Evolutionary conservation across 1,140 invertebrate species (phyloP), one percentile per base, ranked within the genome.

Genomic region (Drosophila jambulina): DNA sequence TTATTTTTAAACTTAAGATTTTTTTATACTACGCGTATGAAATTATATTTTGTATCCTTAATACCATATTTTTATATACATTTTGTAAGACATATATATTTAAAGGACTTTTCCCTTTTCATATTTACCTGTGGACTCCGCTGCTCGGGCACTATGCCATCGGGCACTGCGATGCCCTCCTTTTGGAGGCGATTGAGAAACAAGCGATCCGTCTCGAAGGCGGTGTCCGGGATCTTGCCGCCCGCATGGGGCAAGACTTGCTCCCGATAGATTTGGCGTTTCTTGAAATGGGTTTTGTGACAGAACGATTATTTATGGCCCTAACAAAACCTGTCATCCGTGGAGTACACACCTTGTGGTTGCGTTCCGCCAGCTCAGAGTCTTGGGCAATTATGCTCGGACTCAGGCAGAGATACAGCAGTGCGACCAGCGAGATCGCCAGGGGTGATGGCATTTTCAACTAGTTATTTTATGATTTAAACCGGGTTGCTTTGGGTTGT

Each of bases 211-310:
- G 94, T 93, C 58, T 93, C 93, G 71, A 95, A 95, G 21, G 95
- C 95, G 54, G 94, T 94, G 60, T 95, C 95, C 0, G 95, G 95
- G 68, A 96, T 95, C 92, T 95, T 95, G 6, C 95, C 95, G 40
- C 95, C 95, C 13, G 94, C 88, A 63, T 94, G 93, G 19, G 95
- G 95, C 27, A 95, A 74, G 17, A 96, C 94, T 83, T 95, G 94
- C 75, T 96, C 95, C 29, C 95, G 93, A 92, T 95, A 95, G 65
- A 95, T 94, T 84, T 95, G 95, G 25, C 95, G 93, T 86, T 95
- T 95, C 91, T 94, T 92, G 56, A 91, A 91, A 88, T 56, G 51
- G 38, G 36, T 61, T 80, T 63, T 59, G 34, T 19, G 48, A 71
- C 36, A 77, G 13, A 32, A 81, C 48, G 8, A 49, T 78, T 70